Conservation (phyloP, 2,888 invertebrate genomes). For the Arctia plantaginis region DNA sequence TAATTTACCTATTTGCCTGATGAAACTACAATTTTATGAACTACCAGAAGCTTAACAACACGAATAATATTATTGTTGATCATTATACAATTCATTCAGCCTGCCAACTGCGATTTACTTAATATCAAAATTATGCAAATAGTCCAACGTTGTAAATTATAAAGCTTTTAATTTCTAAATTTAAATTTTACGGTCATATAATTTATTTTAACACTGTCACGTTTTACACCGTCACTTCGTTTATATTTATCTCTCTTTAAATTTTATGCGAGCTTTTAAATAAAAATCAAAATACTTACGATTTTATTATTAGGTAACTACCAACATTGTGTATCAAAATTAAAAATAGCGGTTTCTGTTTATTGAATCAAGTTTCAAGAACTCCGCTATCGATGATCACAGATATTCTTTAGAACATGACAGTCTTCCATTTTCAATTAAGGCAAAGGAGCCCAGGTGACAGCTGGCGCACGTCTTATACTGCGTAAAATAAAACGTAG, state of each 20-base stretch:
- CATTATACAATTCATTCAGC: background rate
- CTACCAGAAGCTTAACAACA: conserved; percentile 2
- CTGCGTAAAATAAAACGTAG: conserved; percentile 65
- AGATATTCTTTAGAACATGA: conserved; percentile 36
- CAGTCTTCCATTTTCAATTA: conserved; percentile 43
- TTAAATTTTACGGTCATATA: conserved; percentile 17
- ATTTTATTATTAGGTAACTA: background rate
- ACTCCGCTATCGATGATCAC: conserved; percentile 29
- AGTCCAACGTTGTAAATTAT: conserved; percentile 27
- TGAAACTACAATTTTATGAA: background rate
- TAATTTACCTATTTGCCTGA: background rate
- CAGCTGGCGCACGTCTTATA: conserved; percentile 57
- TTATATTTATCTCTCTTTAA: conserved; percentile 7
- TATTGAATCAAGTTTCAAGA: conserved; percentile 7
- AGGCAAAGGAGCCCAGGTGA: conserved; percentile 38
- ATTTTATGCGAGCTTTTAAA: background rate
- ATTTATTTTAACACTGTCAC: conserved; percentile 14
- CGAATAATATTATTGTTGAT: background rate
- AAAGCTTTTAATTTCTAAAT: conserved; percentile 15
- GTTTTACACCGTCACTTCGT: conserved; percentile 1
- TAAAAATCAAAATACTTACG: background rate
- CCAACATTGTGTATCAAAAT: background rate
- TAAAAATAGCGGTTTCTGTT: background rate
- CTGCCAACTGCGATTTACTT: conserved; percentile 9
- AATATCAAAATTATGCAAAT: conserved; percentile 27